Percentiles rank a stretch among this genome's conserved stretches.
These are phyloP conservation scores for Eudyptes chrysolophus DNA, from an alignment of 2,113 vertebrate species.

Conservation along the genomic window DNA sequence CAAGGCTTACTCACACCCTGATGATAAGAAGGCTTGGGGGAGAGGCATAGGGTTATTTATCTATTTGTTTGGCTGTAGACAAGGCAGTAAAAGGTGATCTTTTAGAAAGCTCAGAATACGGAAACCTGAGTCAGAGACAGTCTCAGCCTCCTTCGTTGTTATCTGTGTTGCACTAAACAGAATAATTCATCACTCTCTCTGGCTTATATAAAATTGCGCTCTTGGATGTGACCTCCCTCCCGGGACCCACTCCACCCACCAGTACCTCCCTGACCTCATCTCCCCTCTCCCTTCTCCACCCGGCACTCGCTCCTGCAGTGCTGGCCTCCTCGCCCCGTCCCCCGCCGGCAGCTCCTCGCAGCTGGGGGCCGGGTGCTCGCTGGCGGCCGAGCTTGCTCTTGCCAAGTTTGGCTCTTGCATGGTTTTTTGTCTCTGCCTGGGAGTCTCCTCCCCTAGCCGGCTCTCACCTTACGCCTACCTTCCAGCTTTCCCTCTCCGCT, in stretches of 20 bases:
- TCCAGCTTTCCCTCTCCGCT: background rate
- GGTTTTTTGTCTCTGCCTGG: background rate
- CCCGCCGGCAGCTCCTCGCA: background rate
- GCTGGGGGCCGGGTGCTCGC: rapidly evolving
- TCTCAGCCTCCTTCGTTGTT: background rate
- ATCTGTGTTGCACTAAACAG: background rate
- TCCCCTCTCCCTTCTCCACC: background rate
- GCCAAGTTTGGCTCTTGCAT: background rate
- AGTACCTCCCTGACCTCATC: conserved; percentile 48
- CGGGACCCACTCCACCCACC: background rate
- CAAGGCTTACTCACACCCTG: background rate
- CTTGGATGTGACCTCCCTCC: conserved; percentile 18
- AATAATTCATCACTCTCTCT: background rate
- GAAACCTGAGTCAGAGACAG: conserved; percentile 17
- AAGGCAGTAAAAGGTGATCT: conserved; percentile 43
- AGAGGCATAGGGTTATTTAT: background rate
- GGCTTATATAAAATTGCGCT: background rate
- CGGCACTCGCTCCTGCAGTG: background rate
- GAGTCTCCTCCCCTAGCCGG: background rate
- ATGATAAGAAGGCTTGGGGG: background rate
- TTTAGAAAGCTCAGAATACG: background rate
- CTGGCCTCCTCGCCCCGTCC: background rate
- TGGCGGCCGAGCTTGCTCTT: rapidly evolving
- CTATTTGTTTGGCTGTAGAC: background rate
- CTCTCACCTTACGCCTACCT: background rate